phyloP scores from a whole-genome alignment of 2,797 vertebrate species.

The Nothura maculosa region DNA sequence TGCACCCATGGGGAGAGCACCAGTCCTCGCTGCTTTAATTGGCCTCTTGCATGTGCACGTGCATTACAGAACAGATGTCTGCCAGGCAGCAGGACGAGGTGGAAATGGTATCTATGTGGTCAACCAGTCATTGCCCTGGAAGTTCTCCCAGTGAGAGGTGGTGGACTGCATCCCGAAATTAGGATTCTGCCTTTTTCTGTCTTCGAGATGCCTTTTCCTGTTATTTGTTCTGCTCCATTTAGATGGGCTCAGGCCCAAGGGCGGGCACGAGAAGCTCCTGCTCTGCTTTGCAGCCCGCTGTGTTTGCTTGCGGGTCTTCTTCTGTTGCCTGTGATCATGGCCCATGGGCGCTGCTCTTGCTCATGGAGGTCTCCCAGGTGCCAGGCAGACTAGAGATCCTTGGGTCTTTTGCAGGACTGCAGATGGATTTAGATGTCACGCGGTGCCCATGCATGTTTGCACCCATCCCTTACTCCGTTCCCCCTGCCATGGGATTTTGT shows the following conservation, averaged over 20 bases:
- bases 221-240: not conserved
- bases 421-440: not conserved
- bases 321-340: not conserved
- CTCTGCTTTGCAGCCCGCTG: not conserved
- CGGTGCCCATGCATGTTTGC: too few species aligned
- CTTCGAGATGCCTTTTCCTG: not conserved
- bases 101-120: not conserved
- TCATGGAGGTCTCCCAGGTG: not conserved
- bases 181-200: not conserved
- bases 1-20: not conserved
- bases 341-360: not conserved
- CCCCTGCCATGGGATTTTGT: not conserved
- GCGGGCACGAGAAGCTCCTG: not conserved
- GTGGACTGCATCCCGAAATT: not conserved
- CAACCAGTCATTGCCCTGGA: not conserved
- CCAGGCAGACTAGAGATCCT: too few species aligned
- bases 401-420: too few species aligned
- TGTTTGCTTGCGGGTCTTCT: rapidly evolving
- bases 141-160: not conserved
- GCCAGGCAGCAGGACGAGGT: not conserved
- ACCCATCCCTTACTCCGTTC: not conserved
- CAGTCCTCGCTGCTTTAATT: not conserved
- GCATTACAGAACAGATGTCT: rapidly evolving
- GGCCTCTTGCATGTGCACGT: not conserved
- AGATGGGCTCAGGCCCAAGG: not conserved